Evolutionary conservation across 2,797 vertebrate genomes (phyloP), one percentile per base, ranked within the genome.

Genomic region (Fundulus diaphanus): DNA sequence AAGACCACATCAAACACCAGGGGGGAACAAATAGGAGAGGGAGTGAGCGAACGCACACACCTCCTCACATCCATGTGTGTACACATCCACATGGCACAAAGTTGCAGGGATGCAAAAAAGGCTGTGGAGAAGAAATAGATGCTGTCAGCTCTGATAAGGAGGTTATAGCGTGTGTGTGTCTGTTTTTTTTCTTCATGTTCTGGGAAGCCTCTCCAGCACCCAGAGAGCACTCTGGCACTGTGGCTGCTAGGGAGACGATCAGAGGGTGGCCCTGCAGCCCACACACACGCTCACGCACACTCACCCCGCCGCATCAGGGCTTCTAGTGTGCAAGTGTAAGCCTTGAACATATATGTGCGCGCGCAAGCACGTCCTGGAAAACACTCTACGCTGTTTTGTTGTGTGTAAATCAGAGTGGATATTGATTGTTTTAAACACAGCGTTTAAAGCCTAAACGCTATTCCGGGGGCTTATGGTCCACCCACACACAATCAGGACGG

Each of bases 1-100:
- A 91, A 93, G 94, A 95, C 94, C 94, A 96, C 94, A 95, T 95
- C 94, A 96, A 95, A 96, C 89, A 89, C 82, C 51, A 52, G 27
- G 68, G 72, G 75, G 77, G 82, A 80, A 77, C 27, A 70, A 86
- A 69, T 49, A 73, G 72, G 78, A 57, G 74, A 46, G 77, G 84
- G 78, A 73, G 73, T 65, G 63, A 56, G 79, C 31, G 24, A 15
- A 22, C 33, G 24, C 59, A 1, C 29, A 20, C 82, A 76, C 68
- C 61, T 22, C 18, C 77, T 57, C 15, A 70, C 44, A 63, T 51
- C 73, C 49, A 63, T 54, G 72, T 65, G 75, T 13, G 66, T 22
- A 82, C 83, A 87, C 88, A 79, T 81, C 29, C 86, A 87, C 82
- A 83, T 65, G 81, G 84, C 79, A 72, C 71, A 73, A 82, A 84